These are phyloP conservation scores for Diarsia mendica DNA, from an alignment of 2,888 invertebrate genomes.

Conservation along the genomic window DNA sequence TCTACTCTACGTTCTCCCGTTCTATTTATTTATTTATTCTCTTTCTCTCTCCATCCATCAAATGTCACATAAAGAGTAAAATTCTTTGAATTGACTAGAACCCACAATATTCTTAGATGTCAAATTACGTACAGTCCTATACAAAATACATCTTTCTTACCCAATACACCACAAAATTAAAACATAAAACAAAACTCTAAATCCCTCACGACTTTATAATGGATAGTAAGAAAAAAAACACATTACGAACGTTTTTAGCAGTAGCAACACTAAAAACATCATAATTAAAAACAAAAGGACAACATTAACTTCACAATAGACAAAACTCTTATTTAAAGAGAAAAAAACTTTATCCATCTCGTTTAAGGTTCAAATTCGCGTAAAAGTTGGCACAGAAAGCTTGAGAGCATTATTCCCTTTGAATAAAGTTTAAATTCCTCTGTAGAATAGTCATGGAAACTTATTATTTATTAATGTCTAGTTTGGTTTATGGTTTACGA, in stretches of 20 bases:
- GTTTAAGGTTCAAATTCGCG: slow-evolving; percentile 8
- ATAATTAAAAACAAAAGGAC: slow-evolving; percentile 54
- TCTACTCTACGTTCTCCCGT: too few species aligned
- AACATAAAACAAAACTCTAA: slow-evolving; percentile 23
- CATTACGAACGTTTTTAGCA: slow-evolving; percentile 56
- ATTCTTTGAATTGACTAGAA: background rate
- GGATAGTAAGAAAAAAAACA: slow-evolving; percentile 42
- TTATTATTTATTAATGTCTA: slow-evolving; percentile 56
- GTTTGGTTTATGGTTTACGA: slow-evolving; percentile 55
- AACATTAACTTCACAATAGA: slow-evolving; percentile 26
- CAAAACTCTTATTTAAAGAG: background rate
- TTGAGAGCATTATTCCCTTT: background rate
- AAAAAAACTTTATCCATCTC: background rate
- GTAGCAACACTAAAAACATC: slow-evolving; percentile 64
- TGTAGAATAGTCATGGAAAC: slow-evolving; percentile 7
- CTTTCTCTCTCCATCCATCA: background rate
- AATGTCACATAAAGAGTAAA: background rate
- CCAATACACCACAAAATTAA: background rate
- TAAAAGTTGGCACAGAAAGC: background rate
- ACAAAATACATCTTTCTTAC: background rate
- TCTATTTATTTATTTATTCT: too few species aligned
- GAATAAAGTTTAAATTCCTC: slow-evolving; percentile 13
- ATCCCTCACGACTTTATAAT: slow-evolving; percentile 36
- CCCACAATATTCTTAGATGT: background rate
- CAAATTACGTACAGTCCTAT: background rate